Base-by-base conservation (phyloP, 2,113 vertebrate genomes). In the Symphodus melops region DNA sequence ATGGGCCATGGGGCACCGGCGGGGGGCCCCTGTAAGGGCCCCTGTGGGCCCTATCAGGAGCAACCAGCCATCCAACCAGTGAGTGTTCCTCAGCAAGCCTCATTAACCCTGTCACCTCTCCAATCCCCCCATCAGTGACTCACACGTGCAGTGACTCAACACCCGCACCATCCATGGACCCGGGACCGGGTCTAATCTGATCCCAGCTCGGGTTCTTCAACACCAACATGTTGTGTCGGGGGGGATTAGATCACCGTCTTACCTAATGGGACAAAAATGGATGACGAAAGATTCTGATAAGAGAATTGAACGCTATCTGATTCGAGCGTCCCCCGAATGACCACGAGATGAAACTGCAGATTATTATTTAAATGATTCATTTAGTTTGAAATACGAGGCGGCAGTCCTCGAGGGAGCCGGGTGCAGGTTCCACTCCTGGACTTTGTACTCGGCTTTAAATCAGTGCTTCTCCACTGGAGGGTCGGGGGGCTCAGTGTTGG, bases 91-190 rank as follows among this genome's bases (percentile, higher is more conserved):
- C 75, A 65, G 68, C 58, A 89, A 79, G 89, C 74, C 57, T 85
- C 77, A 84, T 89, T 88, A 85, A 87, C 77, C 70, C 65, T 36
- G 54, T 77, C 71, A 71, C 57, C 62, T 65, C 56, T 58, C 67
- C 36, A 33, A 28, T 62, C 46, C 51, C 58, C 59, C 54, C 81
- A 86, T 77, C 72, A 75, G 65, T 82, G 88, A 90, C 64, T 88
- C 87, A 75, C 81, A 75, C 77, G 71, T 79, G 83, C 83, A 76
- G 20, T 88, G 80, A 89, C 81, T 91, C 82, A 89, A 90, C 86
- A 81, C 86, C 88, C 60, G n/a, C 82, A 82, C 56, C 41, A 8
- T 39, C 67, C 73, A 14, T 42, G 19, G 8, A n/a, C 51, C 54
- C 55, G 5, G 54, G 82, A 72, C 69, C 16, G 44, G 68, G 20